These are phyloP conservation scores for Oscheius myriophilus DNA, from an alignment of 2,888 invertebrate species.

Conservation along the genomic window DNA sequence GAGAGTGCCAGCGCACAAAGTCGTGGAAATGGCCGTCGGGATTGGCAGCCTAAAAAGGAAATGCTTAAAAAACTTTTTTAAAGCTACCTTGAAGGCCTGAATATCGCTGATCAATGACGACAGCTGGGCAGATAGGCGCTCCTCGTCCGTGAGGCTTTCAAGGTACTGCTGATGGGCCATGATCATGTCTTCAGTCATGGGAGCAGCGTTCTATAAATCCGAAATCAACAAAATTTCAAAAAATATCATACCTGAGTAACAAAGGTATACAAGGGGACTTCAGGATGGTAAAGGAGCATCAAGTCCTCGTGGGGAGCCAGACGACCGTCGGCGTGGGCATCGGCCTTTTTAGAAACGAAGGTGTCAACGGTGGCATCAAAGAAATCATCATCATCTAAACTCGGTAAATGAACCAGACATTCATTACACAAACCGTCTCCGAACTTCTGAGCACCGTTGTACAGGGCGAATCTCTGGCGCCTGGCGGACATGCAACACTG, in stretches of 20 bases:
- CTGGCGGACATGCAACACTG: conserved; percentile 77
- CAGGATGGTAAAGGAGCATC: conserved; percentile 4
- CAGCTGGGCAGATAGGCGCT: conserved; percentile 91
- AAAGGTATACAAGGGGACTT: conserved; percentile 25
- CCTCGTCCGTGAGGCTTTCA: conserved; percentile 85
- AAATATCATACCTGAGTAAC: background rate
- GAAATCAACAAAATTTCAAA: conserved; percentile 55
- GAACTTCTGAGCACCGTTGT: conserved; percentile 33
- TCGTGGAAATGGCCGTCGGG: conserved; percentile 89
- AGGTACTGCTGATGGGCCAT: conserved; percentile 91
- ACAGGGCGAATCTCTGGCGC: conserved; percentile 45
- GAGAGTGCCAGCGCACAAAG: conserved; percentile 98
- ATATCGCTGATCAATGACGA: conserved; percentile 91
- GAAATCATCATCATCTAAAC: conserved; percentile 77
- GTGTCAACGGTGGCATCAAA: conserved; percentile 69
- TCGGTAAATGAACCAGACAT: conserved; percentile 1
- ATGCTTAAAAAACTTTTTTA: background rate
- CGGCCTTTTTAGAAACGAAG: background rate
- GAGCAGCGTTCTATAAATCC: conserved; percentile 83
- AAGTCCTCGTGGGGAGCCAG: conserved; percentile 16
- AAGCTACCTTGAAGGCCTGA: conserved; percentile 89
- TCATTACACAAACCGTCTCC: conserved; percentile 5
- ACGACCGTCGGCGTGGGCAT: conserved; percentile 4
- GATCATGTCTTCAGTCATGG: conserved; percentile 95
- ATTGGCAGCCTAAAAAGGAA: conserved; percentile 82